Evolutionary conservation across 2,797 vertebrate genomes (phyloP).

Genomic region (Cheirogaleus major): DNA sequence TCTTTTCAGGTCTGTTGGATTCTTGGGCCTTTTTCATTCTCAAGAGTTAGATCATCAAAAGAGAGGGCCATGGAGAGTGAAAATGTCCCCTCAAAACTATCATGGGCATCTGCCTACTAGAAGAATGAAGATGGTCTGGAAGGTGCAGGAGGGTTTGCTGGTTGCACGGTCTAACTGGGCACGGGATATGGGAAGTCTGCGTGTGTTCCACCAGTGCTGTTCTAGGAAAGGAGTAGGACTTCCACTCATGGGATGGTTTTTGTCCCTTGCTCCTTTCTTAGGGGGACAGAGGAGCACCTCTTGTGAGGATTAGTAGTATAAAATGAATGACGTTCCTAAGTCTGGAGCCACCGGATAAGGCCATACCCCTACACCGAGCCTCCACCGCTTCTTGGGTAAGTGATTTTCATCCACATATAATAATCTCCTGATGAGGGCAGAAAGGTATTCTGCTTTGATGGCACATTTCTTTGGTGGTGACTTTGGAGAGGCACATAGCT

Average conservation of each 20-base stretch:
- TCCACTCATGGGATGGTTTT: background rate
- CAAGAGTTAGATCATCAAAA: background rate
- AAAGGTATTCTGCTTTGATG: conserved; percentile 1
- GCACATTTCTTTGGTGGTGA: background rate
- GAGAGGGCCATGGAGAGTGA: background rate
- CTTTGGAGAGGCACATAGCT: background rate
- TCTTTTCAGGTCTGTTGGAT: background rate
- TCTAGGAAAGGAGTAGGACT: background rate
- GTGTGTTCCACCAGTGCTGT: background rate
- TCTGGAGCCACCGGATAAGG: background rate
- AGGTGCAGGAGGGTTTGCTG: background rate
- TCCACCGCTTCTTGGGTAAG: background rate
- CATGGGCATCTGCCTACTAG: background rate
- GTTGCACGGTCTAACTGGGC: background rate
- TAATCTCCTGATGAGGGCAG: background rate
- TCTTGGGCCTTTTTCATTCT: conserved; percentile 13
- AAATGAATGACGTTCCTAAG: background rate
- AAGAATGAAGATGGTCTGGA: background rate
- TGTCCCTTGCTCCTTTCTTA: background rate
- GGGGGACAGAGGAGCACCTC: background rate
- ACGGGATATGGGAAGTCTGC: background rate
- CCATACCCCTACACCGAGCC: background rate
- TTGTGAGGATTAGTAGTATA: background rate
- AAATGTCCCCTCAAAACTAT: background rate
- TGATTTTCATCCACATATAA: background rate